Conservation (phyloP, 53 echinoderm and acorn worm genomes). For the Henricia sp. region DNA sequence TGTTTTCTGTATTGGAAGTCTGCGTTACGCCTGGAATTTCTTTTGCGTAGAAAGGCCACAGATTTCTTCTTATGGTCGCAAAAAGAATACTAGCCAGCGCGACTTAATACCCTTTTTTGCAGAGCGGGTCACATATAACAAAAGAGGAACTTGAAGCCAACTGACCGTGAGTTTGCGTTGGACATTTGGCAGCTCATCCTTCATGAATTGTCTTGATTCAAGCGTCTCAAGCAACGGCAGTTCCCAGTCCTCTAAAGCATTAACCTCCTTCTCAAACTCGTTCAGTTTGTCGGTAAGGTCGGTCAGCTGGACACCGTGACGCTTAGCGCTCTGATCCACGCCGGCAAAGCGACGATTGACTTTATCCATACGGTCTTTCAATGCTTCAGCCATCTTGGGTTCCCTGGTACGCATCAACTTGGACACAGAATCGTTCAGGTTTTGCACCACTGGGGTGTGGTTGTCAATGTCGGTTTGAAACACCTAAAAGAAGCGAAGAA, state of each 20-base stretch:
- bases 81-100: too few relatives aligned
- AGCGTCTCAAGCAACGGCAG: slow-evolving; percentile 77
- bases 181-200: slow-evolving; percentile 68
- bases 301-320: slow-evolving; percentile 44
- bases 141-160: too few relatives aligned
- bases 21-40: too few relatives aligned
- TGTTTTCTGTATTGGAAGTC: too few relatives aligned
- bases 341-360: slow-evolving; percentile 59
- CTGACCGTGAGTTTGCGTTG: slow-evolving; percentile 81
- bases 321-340: slow-evolving; percentile 18
- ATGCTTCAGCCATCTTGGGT: slow-evolving; percentile 75
- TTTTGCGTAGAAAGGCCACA: too few relatives aligned
- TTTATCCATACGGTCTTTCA: slow-evolving; percentile 81
- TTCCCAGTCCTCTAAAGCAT: slow-evolving; percentile 80
- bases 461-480: slow-evolving; percentile 79
- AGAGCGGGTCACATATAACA: too few relatives aligned
- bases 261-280: slow-evolving; percentile 66
- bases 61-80: too few relatives aligned
- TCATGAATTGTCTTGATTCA: slow-evolving; percentile 79
- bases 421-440: slow-evolving; percentile 66
- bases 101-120: too few relatives aligned
- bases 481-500: slow-evolving; percentile 40
- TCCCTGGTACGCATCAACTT: slow-evolving; percentile 76
- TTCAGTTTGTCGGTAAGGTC: slow-evolving; percentile 49
- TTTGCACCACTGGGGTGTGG: slow-evolving; percentile 77